Conservation (phyloP, 2,797 vertebrate genomes). For the Apogon talboti region DNA sequence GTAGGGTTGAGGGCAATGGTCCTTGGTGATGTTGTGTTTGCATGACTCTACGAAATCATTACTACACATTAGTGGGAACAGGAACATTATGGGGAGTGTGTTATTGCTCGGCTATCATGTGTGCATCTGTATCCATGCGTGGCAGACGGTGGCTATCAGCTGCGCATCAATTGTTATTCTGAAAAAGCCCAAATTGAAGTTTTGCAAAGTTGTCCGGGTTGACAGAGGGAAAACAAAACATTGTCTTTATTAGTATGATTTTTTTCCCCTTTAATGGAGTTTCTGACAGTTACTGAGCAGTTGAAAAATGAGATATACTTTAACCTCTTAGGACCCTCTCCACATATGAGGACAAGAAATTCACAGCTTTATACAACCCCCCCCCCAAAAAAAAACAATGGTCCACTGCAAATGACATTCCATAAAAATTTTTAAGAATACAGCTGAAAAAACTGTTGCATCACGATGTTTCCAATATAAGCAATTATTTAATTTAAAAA, state of each 20-base stretch:
- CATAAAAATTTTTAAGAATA: no score
- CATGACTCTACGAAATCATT: slow-evolving; percentile 59
- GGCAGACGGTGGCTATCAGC: slow-evolving; percentile 14
- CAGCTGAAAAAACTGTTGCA: no score
- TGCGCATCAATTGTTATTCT: slow-evolving; percentile 19
- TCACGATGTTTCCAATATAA: no score
- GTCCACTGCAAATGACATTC: no score
- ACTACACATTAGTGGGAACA: slow-evolving; percentile 25
- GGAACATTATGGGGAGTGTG: slow-evolving; percentile 18
- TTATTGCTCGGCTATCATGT: slow-evolving; percentile 10
- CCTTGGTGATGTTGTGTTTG: slow-evolving; percentile 54
- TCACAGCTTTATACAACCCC: no score
- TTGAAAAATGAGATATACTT: background rate
- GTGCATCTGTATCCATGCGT: slow-evolving; percentile 2
- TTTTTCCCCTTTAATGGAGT: slow-evolving; percentile 14
- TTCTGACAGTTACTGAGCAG: slow-evolving; percentile 17
- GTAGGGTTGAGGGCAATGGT: slow-evolving; percentile 44
- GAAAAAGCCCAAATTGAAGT: slow-evolving; percentile 18
- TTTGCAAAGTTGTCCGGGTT: slow-evolving; percentile 4
- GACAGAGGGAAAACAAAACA: slow-evolving; percentile 1
- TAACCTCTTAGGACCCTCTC: no score
- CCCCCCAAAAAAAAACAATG: no score
- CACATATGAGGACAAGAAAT: no score
- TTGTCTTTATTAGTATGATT: slow-evolving; percentile 23
- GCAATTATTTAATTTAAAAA: no score